Evolutionary conservation across 53 echinoderm and acorn worm genomes (phyloP).

Genomic region (Holothuria scabra): DNA sequence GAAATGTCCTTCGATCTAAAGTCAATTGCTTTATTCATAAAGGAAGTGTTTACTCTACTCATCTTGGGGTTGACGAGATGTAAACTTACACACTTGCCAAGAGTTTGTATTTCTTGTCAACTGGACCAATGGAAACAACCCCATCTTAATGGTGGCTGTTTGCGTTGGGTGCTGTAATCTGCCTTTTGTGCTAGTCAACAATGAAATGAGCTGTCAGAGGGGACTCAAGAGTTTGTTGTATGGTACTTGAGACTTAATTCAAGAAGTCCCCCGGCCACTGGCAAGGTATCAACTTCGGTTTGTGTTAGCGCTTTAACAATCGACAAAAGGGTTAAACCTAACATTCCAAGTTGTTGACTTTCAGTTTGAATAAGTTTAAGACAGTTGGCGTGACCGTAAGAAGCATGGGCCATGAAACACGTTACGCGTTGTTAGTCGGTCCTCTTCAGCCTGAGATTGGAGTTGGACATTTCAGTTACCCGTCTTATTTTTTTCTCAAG

Average conservation of each 20-base stretch:
- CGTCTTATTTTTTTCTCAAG: too few relatives aligned
- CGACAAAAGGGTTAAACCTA: too few relatives aligned
- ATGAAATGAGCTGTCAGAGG: conserved; percentile 2
- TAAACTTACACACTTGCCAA: conserved; percentile 23
- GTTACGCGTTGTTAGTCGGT: too few relatives aligned
- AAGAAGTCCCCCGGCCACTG: too few relatives aligned
- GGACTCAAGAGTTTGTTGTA: conserved; percentile 26
- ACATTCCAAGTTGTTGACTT: too few relatives aligned
- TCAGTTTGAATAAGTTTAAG: too few relatives aligned
- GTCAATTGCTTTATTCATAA: conserved; percentile 37
- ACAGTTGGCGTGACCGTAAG: too few relatives aligned
- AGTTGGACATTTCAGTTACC: too few relatives aligned
- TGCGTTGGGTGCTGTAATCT: conserved; percentile 20
- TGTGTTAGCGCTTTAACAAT: too few relatives aligned
- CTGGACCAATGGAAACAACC: conserved; percentile 26
- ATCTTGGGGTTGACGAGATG: neutral
- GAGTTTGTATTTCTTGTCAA: conserved; percentile 36
- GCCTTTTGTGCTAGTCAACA: conserved; percentile 35
- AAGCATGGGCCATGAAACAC: too few relatives aligned
- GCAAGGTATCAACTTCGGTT: conserved; percentile 22
- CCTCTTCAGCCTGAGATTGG: too few relatives aligned
- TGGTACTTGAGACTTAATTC: conserved; percentile 21
- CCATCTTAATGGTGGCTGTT: neutral
- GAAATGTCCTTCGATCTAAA: conserved; percentile 33
- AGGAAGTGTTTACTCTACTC: neutral